Conservation (phyloP, 1,140 invertebrate species). For the Musca vetustissima region DNA sequence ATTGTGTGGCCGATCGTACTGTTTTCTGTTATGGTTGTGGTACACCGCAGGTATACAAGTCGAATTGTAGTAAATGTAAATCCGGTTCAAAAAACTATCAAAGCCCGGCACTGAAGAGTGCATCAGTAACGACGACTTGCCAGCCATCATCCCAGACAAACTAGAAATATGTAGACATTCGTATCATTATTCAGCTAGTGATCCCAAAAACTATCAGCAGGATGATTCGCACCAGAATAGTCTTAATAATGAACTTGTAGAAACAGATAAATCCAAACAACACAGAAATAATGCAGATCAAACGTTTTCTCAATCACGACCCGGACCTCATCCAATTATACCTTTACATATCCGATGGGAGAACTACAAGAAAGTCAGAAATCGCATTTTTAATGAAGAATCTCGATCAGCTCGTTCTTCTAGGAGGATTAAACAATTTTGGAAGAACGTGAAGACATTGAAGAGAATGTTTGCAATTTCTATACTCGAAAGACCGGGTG, state of each 20-base stretch:
- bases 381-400: background rate
- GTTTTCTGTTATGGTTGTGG: constrained; percentile 18
- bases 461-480: background rate
- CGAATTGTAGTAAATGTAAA: constrained; percentile 14
- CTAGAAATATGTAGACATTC: too few species aligned
- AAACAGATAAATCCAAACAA: too few species aligned
- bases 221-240: too few species aligned
- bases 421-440: constrained; percentile 9
- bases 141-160: too few species aligned
- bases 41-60: background rate
- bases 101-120: background rate
- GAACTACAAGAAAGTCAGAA: constrained; percentile 7
- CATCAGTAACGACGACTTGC: background rate
- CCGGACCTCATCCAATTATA: constrained; percentile 5
- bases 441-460: background rate
- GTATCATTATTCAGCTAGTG: too few species aligned
- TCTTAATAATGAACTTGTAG: too few species aligned
- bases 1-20: constrained; percentile 18
- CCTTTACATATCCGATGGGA: constrained; percentile 22
- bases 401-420: background rate
- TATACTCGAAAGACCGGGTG: background rate
- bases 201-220: too few species aligned
- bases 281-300: too few species aligned
- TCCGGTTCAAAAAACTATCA: constrained; percentile 11
- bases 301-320: too few species aligned